Evolutionary conservation across 2,888 invertebrate species (phyloP), one percentile per base, ranked within the genome.

Genomic region (Phyllotreta cruciferae): DNA sequence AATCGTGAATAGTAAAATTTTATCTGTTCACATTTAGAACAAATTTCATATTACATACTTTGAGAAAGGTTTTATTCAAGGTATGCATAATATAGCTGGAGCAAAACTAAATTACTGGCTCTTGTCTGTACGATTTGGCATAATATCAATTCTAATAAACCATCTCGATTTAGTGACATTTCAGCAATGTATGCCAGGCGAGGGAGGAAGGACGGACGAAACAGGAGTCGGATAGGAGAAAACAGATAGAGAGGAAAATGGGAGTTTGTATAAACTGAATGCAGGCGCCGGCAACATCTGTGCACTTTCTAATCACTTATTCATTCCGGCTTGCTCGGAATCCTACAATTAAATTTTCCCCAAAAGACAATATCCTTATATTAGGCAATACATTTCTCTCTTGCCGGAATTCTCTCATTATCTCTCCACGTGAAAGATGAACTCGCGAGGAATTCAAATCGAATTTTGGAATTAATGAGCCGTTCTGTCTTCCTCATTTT

Each of bases 331-430:
- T 57, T 49, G 61, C 67, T 55, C 62, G 72, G 74, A 74, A 75
- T 75, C 74, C 72, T 64, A 73, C 75, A 77, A 77, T 76, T 76
- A 75, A 75, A 75, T 72, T 71, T 73, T 73, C 71, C 70, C 72
- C 71, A 75, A 75, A 75, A 77, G 77, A 75, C 77, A 76, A 76
- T 77, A 78, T 76, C 75, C 77, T 73, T 78, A 80, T 79, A 79
- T 80, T 78, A 77, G 79, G 78, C 78, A 78, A 78, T 80, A 78
- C 77, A 74, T 79, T 75, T 75, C 71, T 73, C 74, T 74, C 73
- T 72, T 74, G 73, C 71, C 71, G 77, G 77, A 77, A 76, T 78
- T 78, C 75, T 71, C 73, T 73, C 77, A 78, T 78, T 77, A 75
- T 74, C 70, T 69, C 68, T 62, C 66, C 66, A 63, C 68, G 70